Evolutionary conservation across 1,140 invertebrate species (phyloP).

Genomic region (Diabrotica virgifera): DNA sequence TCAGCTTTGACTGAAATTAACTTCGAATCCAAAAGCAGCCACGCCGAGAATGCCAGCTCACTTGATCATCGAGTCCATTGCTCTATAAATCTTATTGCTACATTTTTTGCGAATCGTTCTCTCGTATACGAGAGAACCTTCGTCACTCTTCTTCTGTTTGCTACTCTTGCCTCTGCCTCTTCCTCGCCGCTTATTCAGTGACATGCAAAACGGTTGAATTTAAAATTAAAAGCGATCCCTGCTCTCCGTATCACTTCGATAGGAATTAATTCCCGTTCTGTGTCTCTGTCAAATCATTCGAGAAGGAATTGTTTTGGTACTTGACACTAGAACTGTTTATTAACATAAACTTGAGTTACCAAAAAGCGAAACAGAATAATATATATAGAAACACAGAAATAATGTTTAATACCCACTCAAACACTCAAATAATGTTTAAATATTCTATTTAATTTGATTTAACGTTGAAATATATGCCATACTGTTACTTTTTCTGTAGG

Average conservation of each 20-base stretch:
- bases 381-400: too few species aligned
- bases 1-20: slow-evolving; percentile 25
- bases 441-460: too few species aligned
- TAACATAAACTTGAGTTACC: too few species aligned
- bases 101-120: slow-evolving; percentile 18
- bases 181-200: slow-evolving; percentile 3
- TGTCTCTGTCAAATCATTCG: background rate
- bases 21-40: slow-evolving; percentile 22
- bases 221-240: slow-evolving; percentile 11
- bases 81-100: slow-evolving; percentile 25
- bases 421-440: too few species aligned
- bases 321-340: slow-evolving; percentile 18
- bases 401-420: too few species aligned
- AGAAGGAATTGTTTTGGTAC: background rate
- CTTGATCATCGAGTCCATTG: slow-evolving; percentile 22
- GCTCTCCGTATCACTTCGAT: slow-evolving; percentile 1
- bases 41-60: slow-evolving; percentile 21
- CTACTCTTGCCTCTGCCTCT: too few species aligned
- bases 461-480: too few species aligned
- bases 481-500: too few species aligned
- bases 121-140: slow-evolving; percentile 17
- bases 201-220: slow-evolving; percentile 14
- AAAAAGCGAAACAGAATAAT: too few species aligned
- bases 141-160: slow-evolving; percentile 4
- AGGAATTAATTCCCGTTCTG: background rate